Base-by-base conservation (phyloP, 1,140 invertebrate species). In the Uloborus diversus region DNA sequence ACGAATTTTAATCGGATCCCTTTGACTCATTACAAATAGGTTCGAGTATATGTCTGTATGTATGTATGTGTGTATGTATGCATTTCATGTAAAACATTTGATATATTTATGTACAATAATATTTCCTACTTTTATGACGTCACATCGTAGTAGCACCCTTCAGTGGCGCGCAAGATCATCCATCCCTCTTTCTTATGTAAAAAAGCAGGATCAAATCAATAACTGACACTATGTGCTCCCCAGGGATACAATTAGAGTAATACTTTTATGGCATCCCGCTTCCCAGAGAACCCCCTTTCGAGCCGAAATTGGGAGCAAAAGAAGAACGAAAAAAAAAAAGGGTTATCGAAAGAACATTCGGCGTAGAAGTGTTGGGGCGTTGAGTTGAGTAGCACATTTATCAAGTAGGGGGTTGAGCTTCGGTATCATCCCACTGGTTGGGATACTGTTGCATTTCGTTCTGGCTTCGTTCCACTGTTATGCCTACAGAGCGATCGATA, bases 241-340 rank as follows among this genome's bases (percentile, higher is more conserved):
- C 42, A n/a, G 71, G 59, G 71, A 75, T 42, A 35, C 71, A 75
- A 75, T 75, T 75, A 75, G 71, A 51, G 47, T 47, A 42, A 64
- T 75, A 51, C 71, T 75, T 75, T 64, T 42, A 62, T 32, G 57
- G 71, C 30, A 37, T 17, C 17, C 13, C 33, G 49, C 53, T 0
- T 42, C 25, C 56, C 9, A 42, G 37, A 17, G 9, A 9, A 17
- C 37, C 30, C 11, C 42, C 17, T 59, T 59, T 11, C 35, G 59
- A 42, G 51, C 27, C 4, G 51, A 5, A 30, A 25, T 17, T 33
- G 71, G 25, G 25, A 33, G 32, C 62, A 75, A 51, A 49, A 42
- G 37, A 75, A 51, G 32, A n/a, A n/a, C n/a, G n/a, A n/a, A n/a
- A n/a, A n/a, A n/a, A n/a, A n/a, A n/a, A n/a, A n/a, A n/a, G n/a